Conservation (phyloP, 2,113 vertebrate species). For the Rhagologus leucostigma region DNA sequence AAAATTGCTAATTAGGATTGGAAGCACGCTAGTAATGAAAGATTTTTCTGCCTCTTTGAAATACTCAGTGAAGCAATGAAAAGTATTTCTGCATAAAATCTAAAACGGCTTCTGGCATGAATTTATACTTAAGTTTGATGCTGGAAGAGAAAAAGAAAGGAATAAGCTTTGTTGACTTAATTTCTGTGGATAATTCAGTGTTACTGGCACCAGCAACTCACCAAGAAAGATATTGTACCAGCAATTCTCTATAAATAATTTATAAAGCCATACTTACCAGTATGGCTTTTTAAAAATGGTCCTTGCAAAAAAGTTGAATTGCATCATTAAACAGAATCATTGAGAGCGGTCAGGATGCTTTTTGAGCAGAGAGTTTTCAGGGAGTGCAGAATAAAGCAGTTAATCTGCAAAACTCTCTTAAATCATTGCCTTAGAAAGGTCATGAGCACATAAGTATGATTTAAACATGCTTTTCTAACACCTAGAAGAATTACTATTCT, state of each 20-base stretch:
- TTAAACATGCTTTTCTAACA: constrained; percentile 52
- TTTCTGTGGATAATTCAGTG: not conserved
- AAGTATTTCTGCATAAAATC: constrained; percentile 1
- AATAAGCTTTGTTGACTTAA: not conserved
- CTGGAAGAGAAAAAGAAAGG: not conserved
- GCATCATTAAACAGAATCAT: constrained; percentile 34
- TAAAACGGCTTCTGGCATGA: not conserved
- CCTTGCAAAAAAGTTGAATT: constrained; percentile 7
- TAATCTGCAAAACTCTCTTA: constrained; percentile 47
- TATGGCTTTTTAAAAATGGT: constrained; percentile 21
- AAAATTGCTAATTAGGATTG: not conserved
- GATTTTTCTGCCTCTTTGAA: not conserved
- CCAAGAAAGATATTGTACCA: not conserved
- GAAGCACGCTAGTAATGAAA: not conserved
- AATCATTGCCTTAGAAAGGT: constrained; percentile 57
- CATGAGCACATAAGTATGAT: constrained; percentile 40
- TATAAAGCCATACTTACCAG: not conserved
- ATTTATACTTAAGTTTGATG: not conserved
- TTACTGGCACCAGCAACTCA: not conserved
- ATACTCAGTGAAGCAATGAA: not conserved
- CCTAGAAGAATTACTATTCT: constrained; percentile 3
- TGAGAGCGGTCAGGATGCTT: not conserved
- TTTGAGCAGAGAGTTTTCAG: constrained; percentile 12
- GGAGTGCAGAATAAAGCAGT: not conserved
- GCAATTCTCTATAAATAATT: constrained; percentile 38